Evolutionary conservation across 2,888 invertebrate species (phyloP), one percentile per base, ranked within the genome.

Genomic region (Drosophila vallismaia): DNA sequence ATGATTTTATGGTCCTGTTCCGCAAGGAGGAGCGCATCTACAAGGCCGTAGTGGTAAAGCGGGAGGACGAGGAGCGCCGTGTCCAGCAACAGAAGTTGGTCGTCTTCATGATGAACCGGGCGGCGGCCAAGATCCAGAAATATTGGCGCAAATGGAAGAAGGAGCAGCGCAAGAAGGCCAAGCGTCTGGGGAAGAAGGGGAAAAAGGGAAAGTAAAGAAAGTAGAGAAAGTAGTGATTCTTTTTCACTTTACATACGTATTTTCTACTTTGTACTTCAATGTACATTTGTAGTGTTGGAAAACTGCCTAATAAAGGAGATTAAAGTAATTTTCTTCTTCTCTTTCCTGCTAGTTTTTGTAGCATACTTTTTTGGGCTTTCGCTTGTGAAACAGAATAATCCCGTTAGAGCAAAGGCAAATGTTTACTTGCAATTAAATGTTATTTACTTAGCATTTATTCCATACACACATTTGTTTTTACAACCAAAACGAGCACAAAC

Each of bases 101-200:
- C 8, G 57, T 90, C 0, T 92, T 92, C 50, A 90, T 92, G 89
- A 89, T 91, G 86, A 91, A 91, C 64, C 88, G 92, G 0, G 90
- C 92, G 0, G 92, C 91, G 2, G 79, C 79, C 12, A 84, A 82
- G 24, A 89, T 92, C 14, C 92, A 92, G 49, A 74, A 77, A 10
- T 82, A 76, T 45, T 92, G 90, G 89, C 85, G 90, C 0, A 77
- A 76, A 24, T 90, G 85, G 78, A 74, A 77, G 0, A 76, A 74
- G 7, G 84, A 75, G n/a, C 76, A 84, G 52, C 87, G 86, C 28
- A 79, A 80, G n/a, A 86, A 82, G 42, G 72, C 75, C 4, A 76
- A 75, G 4, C 63, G 60, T 0, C 14, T 10, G 0, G 57, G 38
- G 19, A 71, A 88, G 62, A 86, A 71, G 63, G 75, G 76, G 26